Base-by-base conservation (phyloP, 2,113 vertebrate genomes). In the Caranx ignobilis region DNA sequence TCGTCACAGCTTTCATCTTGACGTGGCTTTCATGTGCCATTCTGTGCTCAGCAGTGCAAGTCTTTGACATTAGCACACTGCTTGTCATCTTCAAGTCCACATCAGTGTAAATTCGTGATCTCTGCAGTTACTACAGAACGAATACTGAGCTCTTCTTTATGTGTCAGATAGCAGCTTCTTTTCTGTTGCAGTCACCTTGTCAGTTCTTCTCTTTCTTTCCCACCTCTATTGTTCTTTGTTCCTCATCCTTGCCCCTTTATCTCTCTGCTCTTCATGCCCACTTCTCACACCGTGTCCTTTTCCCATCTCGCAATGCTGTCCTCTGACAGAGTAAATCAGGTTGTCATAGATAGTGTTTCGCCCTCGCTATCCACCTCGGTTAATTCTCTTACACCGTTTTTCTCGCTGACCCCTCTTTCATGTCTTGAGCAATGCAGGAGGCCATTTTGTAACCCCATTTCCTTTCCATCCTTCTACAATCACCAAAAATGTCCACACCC, bases 21-120 rank as follows among this genome's bases (percentile, higher is more conserved):
- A 79, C 26, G 73, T 74, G 32, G 77, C 85, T 89, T 89, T 90
- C 75, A 85, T 90, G 87, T 88, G 78, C 77, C 34, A 45, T 65
- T 80, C 87, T 76, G 76, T 50, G 60, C 77, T 87, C 81, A 26
- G 76, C 75, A 5, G 71, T 60, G 61, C 75, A 48, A 61, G 80
- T 80, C 76, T 87, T 80, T 65, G 78, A 75, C 74, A 87, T 86
- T 71, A 79, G 87, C 75, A 11, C 76, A 31, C 66, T 21, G 64
- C 71, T 71, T 77, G 83, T 90, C 80, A 85, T 72, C 76, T 65
- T 19, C 37, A 70, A 62, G 77, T 86, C 83, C 72, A 76, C 69
- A 63, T 83, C 56, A 48, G 75, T 63, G 43, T 56, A 72, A 72
- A 85, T 71, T 50, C 66, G 16, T 12, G 41, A 76, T 79, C 66